Percentiles rank a stretch among this genome's conserved stretches.
Conservation (phyloP, 2,797 vertebrate genomes). For the Platyrinchus mystaceus region DNA sequence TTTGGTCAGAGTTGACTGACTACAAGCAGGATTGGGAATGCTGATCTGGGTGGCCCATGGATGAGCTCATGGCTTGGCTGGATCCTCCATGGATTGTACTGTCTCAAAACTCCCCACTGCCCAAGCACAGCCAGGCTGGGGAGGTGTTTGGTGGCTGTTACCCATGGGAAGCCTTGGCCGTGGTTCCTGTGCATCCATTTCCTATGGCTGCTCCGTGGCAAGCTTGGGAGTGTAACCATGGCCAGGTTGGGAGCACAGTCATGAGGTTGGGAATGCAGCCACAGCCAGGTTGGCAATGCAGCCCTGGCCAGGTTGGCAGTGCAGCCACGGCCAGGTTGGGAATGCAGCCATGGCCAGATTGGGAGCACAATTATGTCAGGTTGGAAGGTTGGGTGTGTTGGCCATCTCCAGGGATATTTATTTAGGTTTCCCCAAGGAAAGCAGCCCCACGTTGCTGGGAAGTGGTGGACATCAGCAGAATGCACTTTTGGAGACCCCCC, state of each 20-base stretch:
- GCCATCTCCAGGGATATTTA: neutral
- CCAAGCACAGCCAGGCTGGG: neutral
- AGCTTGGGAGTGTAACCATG: neutral
- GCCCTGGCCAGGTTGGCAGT: neutral
- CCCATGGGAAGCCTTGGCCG: neutral
- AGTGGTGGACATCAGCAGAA: neutral
- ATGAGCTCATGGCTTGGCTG: neutral
- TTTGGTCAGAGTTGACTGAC: neutral
- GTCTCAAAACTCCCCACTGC: neutral
- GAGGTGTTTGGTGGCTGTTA: neutral
- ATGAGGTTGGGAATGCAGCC: neutral
- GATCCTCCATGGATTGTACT: neutral
- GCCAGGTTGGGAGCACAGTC: neutral
- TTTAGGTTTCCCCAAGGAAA: neutral
- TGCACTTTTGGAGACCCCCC: neutral
- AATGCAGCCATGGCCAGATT: neutral
- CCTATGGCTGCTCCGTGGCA: fast-evolving
- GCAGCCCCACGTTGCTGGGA: neutral
- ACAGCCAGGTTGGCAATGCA: neutral
- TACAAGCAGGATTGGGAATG: neutral
- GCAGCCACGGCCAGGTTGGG: no score
- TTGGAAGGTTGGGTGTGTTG: neutral
- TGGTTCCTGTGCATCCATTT: neutral
- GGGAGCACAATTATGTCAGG: neutral
- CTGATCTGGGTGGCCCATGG: neutral